Evolutionary conservation across 1,140 invertebrate genomes (phyloP).

Genomic region (Ridgeia piscesae): DNA sequence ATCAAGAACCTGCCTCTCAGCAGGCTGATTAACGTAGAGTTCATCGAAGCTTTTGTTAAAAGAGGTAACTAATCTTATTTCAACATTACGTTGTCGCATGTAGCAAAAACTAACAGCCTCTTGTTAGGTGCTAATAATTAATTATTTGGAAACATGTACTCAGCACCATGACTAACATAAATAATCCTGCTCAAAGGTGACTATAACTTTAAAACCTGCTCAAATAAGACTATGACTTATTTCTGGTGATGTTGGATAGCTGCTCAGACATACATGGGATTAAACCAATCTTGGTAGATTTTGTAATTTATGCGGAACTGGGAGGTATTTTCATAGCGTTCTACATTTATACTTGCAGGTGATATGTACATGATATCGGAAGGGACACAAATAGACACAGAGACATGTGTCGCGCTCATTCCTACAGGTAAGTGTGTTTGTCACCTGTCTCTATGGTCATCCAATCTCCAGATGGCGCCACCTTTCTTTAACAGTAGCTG

Average conservation of each 20-base stretch:
- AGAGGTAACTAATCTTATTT: constrained; percentile 8
- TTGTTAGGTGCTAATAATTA: no score
- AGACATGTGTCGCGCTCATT: constrained; percentile 41
- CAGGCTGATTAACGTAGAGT: constrained; percentile 8
- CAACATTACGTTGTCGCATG: neutral
- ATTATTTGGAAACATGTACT: no score
- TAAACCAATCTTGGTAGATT: no score
- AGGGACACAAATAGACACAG: constrained; percentile 37
- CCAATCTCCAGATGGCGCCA: neutral
- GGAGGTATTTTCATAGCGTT: constrained; percentile 21
- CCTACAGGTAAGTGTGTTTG: constrained; percentile 40
- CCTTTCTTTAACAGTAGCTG: no score
- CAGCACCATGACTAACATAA: no score
- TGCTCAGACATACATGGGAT: no score
- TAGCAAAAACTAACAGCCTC: no score
- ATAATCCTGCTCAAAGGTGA: no score
- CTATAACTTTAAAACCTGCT: no score
- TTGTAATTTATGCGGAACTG: neutral
- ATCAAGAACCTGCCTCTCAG: neutral
- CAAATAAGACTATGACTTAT: no score
- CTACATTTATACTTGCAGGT: constrained; percentile 34
- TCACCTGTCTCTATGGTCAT: neutral
- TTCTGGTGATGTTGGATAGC: no score
- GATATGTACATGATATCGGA: constrained; percentile 41
- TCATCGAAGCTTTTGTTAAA: constrained; percentile 20